Percentiles rank a stretch among this genome's conserved stretches.
Conservation (phyloP, 2,888 invertebrate species). For the Oasisia sp. region DNA sequence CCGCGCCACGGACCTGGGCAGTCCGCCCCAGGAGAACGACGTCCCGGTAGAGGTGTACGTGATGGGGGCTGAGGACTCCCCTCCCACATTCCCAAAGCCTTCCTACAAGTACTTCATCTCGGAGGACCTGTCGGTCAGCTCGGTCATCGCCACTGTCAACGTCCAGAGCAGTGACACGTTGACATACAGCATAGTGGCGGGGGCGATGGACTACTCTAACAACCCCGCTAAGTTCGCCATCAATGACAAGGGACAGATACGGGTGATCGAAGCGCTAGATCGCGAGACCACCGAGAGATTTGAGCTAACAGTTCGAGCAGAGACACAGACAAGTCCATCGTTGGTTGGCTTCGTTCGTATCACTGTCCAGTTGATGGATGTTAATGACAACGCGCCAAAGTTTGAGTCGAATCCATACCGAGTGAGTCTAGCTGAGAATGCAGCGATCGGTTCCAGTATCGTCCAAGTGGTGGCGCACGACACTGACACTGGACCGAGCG, state of each 20-base stretch:
- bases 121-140: slow-evolving; percentile 79
- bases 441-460: slow-evolving; percentile 51
- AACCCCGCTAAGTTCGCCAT: slow-evolving; percentile 55
- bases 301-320: slow-evolving; percentile 69
- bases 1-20: slow-evolving; percentile 85
- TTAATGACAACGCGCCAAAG: slow-evolving; percentile 88
- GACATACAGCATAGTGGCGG: slow-evolving; percentile 72
- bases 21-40: slow-evolving; percentile 76
- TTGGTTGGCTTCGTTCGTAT: slow-evolving; percentile 72
- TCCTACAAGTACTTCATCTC: slow-evolving; percentile 82
- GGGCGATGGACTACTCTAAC: slow-evolving; percentile 67
- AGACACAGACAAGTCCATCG: slow-evolving; percentile 79
- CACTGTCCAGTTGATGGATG: slow-evolving; percentile 83
- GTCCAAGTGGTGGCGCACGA: slow-evolving; percentile 71
- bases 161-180: slow-evolving; percentile 74
- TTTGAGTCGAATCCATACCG: slow-evolving; percentile 87
- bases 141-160: slow-evolving; percentile 76
- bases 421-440: slow-evolving; percentile 82
- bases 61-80: slow-evolving; percentile 75
- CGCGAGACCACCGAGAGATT: slow-evolving; percentile 76
- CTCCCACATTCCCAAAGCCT: slow-evolving; percentile 79
- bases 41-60: slow-evolving; percentile 85
- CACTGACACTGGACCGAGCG: slow-evolving; percentile 82
- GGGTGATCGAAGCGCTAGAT: slow-evolving; percentile 78
- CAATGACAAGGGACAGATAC: slow-evolving; percentile 69